A percentile compares a stretch with the other conserved stretches of the same genome.
These are phyloP conservation scores for Tortricodes alternella DNA, from an alignment of 2,888 invertebrate genomes.

Conservation along the genomic window DNA sequence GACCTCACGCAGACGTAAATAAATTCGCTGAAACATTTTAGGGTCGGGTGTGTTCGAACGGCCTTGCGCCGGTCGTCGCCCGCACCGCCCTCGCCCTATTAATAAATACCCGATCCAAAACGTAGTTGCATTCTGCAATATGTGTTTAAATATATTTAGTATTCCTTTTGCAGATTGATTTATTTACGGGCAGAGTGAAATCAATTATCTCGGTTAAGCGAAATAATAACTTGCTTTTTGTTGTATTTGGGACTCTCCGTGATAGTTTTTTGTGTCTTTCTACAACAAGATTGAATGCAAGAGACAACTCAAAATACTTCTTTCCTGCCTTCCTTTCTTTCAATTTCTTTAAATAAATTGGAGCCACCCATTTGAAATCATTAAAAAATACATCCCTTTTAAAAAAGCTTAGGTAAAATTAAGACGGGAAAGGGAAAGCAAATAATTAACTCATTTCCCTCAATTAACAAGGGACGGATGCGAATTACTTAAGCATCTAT, in stretches of 20 bases:
- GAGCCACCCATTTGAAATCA: too few species aligned
- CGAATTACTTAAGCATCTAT: constrained; percentile 70
- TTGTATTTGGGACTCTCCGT: not conserved
- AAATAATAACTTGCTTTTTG: not conserved
- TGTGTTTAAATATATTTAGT: constrained; percentile 33
- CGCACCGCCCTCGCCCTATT: constrained; percentile 58
- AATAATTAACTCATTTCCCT: constrained; percentile 75
- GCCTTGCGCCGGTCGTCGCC: constrained; percentile 46
- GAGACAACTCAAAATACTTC: too few species aligned
- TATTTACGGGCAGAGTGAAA: constrained; percentile 22
- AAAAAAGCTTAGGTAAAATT: constrained; percentile 17
- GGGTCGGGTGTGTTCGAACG: constrained; percentile 39
- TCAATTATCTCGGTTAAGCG: constrained; percentile 9
- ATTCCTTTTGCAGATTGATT: constrained; percentile 54
- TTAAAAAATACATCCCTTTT: not conserved
- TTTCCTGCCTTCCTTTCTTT: too few species aligned
- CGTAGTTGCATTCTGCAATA: constrained; percentile 58
- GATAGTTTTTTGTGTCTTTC: not conserved
- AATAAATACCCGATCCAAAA: constrained; percentile 69
- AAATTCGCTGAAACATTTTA: constrained; percentile 30
- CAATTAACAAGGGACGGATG: constrained; percentile 72
- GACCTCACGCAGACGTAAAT: constrained; percentile 28
- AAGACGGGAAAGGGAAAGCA: constrained; percentile 60
- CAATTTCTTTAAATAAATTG: too few species aligned
- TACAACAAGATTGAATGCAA: not conserved